Conservation (phyloP, 2,888 invertebrate genomes). For the Lasioglossum vierecki region DNA sequence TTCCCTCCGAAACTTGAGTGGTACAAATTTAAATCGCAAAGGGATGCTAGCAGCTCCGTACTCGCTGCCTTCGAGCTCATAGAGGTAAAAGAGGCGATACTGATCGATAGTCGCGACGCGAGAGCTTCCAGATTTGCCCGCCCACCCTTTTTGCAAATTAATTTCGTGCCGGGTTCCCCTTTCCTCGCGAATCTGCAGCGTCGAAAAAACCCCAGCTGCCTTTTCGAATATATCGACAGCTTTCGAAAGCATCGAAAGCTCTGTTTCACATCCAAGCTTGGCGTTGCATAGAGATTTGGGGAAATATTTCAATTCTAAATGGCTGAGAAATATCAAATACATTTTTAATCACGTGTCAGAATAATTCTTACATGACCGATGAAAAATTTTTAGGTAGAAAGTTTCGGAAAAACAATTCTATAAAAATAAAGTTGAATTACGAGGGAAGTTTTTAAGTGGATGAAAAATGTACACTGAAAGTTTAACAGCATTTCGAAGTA, state of each 20-base stretch:
- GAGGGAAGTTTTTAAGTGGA: not conserved
- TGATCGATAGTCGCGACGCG: constrained; percentile 42
- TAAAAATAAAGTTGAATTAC: not conserved
- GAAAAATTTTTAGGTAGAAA: not conserved
- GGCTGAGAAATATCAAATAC: no score
- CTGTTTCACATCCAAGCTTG: not conserved
- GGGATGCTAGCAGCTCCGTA: constrained; percentile 81
- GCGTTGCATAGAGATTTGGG: not conserved
- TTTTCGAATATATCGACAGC: not conserved
- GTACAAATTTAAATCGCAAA: constrained; percentile 81
- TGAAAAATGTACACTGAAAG: not conserved
- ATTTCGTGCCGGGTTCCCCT: not conserved
- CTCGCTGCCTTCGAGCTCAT: constrained; percentile 85
- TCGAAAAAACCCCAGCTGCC: not conserved
- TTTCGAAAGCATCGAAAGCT: not conserved
- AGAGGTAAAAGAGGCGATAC: constrained; percentile 80
- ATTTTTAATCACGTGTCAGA: no score
- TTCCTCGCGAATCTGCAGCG: not conserved
- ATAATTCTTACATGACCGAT: not conserved
- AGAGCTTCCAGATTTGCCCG: not conserved
- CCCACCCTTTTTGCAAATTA: constrained; percentile 7
- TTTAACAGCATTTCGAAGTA: not conserved
- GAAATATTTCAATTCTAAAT: no score
- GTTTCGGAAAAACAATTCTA: not conserved
- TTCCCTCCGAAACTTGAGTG: constrained; percentile 84